Evolutionary conservation across 37 sponge, comb jelly and placozoan genomes (phyloP).

Genomic region (Mnemiopsis leidyi): DNA sequence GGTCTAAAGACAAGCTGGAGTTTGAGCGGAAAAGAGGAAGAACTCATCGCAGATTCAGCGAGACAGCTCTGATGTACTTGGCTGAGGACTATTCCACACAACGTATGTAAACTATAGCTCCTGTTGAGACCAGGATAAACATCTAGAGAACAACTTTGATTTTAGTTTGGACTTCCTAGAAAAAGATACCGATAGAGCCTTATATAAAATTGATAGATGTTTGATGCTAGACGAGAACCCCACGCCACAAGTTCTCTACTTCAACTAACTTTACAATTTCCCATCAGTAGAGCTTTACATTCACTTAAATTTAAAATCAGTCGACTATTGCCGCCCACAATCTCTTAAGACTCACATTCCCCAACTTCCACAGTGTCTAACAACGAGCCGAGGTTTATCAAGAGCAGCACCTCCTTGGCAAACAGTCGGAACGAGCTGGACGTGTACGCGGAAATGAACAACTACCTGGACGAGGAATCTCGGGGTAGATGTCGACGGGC

Average conservation of each 20-base stretch:
- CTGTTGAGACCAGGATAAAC: too few species aligned
- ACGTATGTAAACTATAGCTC: conserved; percentile 42
- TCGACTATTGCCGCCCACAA: too few species aligned
- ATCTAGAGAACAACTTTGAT: too few species aligned
- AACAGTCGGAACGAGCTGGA: conserved; percentile 28
- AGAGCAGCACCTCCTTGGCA: conserved; percentile 24
- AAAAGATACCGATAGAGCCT: too few species aligned
- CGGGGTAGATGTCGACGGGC: neutral
- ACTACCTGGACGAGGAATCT: neutral
- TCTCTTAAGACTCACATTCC: too few species aligned
- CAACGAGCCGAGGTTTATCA: conserved; percentile 37
- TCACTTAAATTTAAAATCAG: too few species aligned
- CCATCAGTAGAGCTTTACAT: neutral
- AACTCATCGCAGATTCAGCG: conserved; percentile 36
- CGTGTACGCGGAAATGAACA: neutral
- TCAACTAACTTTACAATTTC: neutral
- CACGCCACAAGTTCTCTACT: neutral
- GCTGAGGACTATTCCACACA: conserved; percentile 58
- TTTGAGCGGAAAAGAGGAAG: neutral
- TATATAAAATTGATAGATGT: neutral
- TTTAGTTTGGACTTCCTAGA: too few species aligned
- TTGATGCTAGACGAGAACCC: neutral
- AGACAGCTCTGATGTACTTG: conserved; percentile 44
- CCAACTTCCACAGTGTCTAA: conserved; percentile 10
- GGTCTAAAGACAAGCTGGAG: neutral